Evolutionary conservation across 2,797 vertebrate species (phyloP).

Genomic region (Vespertilio murinus): DNA sequence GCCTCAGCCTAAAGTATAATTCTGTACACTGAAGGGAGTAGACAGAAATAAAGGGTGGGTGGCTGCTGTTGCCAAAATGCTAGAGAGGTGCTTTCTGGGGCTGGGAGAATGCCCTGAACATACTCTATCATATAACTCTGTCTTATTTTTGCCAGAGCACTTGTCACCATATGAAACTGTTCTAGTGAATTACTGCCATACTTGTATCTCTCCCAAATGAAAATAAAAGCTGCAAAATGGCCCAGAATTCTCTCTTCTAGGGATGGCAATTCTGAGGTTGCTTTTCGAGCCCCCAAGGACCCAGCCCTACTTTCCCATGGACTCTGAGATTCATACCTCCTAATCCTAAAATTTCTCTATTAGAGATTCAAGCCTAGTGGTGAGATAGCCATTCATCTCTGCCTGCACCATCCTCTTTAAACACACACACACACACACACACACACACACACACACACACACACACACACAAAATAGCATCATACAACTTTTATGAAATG

Average conservation of each 20-base stretch:
- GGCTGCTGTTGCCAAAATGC: constrained; percentile 69
- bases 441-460: no score
- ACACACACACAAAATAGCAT: no score
- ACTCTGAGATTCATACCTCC: not conserved
- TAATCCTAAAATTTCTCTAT: not conserved
- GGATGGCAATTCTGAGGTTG: not conserved
- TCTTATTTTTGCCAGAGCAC: not conserved
- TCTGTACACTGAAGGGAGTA: constrained; percentile 73
- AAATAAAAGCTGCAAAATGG: not conserved
- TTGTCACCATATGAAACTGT: not conserved
- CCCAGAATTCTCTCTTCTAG: constrained; percentile 59
- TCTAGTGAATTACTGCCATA: not conserved
- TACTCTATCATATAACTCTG: not conserved
- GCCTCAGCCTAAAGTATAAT: constrained; percentile 76
- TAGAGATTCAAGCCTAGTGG: not conserved
- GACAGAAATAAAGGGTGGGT: constrained; percentile 76
- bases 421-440: no score
- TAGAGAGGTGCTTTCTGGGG: constrained; percentile 70
- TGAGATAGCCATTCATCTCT: not conserved
- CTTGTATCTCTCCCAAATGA: not conserved
- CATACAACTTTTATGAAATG: no score
- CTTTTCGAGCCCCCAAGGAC: not conserved
- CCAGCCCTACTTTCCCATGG: not conserved
- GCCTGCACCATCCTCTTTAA: not conserved
- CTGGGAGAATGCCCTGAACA: constrained; percentile 60